Evolutionary conservation across 1,140 invertebrate species (phyloP), one percentile per base, ranked within the genome.

Genomic region (Manduca sexta): DNA sequence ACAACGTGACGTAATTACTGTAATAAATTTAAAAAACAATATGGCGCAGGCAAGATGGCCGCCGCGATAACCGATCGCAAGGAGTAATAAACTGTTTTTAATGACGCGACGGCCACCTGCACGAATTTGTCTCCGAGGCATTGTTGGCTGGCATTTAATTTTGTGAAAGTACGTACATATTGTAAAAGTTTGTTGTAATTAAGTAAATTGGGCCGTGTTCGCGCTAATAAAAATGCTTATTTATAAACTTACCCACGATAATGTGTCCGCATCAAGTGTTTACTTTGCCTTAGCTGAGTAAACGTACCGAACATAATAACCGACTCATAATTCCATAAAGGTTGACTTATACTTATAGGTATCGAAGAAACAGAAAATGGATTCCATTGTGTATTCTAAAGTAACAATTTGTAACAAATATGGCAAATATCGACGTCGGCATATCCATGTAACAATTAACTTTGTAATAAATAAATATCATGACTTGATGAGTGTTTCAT

Each of bases 21-120:
- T 64, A 69, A 78, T 78, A 78, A 75, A 78, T 75, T 74, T 69
- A 63, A 74, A 40, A 75, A 72, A 74, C 70, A 76, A 76, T 76
- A 79, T 74, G 67, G 69, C 69, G 60, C 50, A 46, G n/a, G 15
- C 56, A 71, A 71, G 70, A 78, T 75, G 68, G 67, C 60, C 37
- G 57, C 16, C 49, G 33, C 57, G 69, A 73, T 74, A 69, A 54
- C 52, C 64, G 47, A 64, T 68, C 64, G 38, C 30, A 43, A 58
- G 55, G 52, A 54, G 56, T 42, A 51, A 70, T 70, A 74, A 77
- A 75, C 57, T 63, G 52, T 66, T 64, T 72, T 72, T 77, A 77
- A 80, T 75, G 76, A 68, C 52, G 42, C 31, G 7, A 56, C 8
- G 52, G 45, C 40, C 75, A 80, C 74, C 76, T 80, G 76, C 76